These are phyloP conservation scores for Indicator indicator DNA, from an alignment of 2,113 vertebrate species.

Conservation along the genomic window DNA sequence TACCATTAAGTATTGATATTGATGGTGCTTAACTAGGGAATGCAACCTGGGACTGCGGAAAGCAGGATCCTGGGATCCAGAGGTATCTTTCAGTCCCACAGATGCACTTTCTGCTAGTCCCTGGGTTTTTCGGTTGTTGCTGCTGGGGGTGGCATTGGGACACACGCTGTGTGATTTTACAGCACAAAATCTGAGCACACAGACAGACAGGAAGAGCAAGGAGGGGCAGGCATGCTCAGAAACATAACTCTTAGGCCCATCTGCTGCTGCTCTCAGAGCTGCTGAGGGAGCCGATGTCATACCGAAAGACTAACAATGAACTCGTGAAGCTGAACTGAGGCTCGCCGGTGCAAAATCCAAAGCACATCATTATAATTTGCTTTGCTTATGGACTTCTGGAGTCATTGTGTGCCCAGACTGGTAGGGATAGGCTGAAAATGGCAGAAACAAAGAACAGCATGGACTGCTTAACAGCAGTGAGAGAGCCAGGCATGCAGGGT, in stretches of 20 bases:
- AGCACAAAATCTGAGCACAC: slow-evolving; percentile 8
- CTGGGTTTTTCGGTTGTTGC: slow-evolving; percentile 32
- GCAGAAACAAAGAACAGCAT: neutral
- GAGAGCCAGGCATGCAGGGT: neutral
- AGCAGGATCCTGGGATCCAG: slow-evolving; percentile 66
- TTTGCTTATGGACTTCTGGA: slow-evolving; percentile 19
- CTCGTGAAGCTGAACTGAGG: slow-evolving; percentile 22
- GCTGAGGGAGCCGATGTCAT: slow-evolving; percentile 18
- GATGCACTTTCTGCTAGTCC: slow-evolving; percentile 13
- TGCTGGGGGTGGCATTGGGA: neutral
- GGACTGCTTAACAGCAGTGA: fast-evolving
- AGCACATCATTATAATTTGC: slow-evolving; percentile 8
- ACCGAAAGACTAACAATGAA: slow-evolving; percentile 40
- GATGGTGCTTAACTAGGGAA: slow-evolving; percentile 81
- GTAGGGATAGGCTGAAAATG: neutral
- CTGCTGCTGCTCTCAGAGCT: slow-evolving; percentile 62
- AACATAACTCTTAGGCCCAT: slow-evolving; percentile 61
- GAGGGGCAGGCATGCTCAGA: slow-evolving; percentile 11
- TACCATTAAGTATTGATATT: slow-evolving; percentile 84
- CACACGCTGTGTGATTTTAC: slow-evolving; percentile 58
- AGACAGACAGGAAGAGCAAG: slow-evolving; percentile 9
- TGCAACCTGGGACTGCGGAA: slow-evolving; percentile 73
- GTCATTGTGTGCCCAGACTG: neutral
- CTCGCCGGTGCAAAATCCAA: neutral
- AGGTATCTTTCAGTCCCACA: slow-evolving; percentile 41